These are phyloP conservation scores for Drosophila leontia DNA, from an alignment of 1,140 invertebrate species.

Conservation along the genomic window DNA sequence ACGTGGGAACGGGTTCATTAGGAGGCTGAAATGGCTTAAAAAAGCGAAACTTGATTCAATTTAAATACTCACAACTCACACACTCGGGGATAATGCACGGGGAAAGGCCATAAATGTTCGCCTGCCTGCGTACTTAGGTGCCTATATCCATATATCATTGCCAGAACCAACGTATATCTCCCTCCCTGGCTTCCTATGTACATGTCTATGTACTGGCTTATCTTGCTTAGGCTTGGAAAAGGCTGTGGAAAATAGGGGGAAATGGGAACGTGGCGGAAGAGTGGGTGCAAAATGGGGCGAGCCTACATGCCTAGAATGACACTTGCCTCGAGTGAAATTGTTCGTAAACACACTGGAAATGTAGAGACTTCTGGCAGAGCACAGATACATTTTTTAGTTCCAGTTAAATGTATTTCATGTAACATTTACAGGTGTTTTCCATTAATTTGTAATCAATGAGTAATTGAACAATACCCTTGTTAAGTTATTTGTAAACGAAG, in stretches of 20 bases:
- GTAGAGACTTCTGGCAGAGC: not conserved
- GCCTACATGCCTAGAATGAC: not conserved
- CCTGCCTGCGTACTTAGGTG: not conserved
- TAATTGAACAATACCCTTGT: no score
- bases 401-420: not conserved
- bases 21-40: conserved; percentile 7
- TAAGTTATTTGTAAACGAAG: not conserved
- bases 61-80: not conserved
- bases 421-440: not conserved
- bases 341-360: not conserved
- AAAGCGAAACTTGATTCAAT: not conserved
- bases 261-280: not conserved
- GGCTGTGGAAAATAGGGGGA: no score
- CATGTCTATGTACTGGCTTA: not conserved
- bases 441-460: not conserved
- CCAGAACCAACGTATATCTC: not conserved
- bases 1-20: conserved; percentile 21
- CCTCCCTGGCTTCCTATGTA: not conserved
- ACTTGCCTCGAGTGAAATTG: not conserved
- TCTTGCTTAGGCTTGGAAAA: not conserved
- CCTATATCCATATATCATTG: conserved; percentile 5
- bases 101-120: conserved; percentile 6
- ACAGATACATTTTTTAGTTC: not conserved
- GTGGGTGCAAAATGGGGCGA: not conserved
- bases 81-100: conserved; percentile 1